phyloP scores from a whole-genome alignment of 2,113 vertebrate species.

The Mormyrus lacerda region DNA sequence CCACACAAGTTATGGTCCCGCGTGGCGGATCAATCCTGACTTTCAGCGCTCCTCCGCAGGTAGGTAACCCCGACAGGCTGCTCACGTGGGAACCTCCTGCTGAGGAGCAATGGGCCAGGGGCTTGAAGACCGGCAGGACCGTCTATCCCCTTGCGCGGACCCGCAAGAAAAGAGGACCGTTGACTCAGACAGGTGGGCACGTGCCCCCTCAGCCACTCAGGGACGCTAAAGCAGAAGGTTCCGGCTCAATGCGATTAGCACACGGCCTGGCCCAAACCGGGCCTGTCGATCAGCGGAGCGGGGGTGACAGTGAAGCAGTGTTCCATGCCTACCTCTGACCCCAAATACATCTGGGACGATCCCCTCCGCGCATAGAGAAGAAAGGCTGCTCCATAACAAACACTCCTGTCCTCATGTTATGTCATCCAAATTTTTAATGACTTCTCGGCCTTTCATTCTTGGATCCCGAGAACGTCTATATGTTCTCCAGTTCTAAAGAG shows the following conservation, averaged over 20 bases:
- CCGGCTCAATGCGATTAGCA: background rate
- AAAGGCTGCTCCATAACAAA: background rate
- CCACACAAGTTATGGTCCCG: background rate
- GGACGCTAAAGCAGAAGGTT: background rate
- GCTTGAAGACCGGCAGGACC: background rate
- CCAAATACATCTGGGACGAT: background rate
- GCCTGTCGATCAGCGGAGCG: background rate
- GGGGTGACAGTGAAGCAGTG: background rate
- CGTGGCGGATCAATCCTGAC: background rate
- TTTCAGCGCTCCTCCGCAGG: background rate
- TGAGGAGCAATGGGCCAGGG: background rate
- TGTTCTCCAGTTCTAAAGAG: background rate
- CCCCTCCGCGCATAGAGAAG: background rate
- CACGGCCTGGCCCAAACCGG: background rate
- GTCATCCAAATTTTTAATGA: background rate
- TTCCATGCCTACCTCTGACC: background rate
- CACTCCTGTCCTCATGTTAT: background rate
- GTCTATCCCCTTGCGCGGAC: background rate
- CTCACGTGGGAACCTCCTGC: background rate
- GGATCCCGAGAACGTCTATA: background rate
- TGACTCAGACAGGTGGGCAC: background rate
- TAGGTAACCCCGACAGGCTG: conserved; percentile 7
- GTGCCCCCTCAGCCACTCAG: background rate
- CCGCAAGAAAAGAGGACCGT: background rate
- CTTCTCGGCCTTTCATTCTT: background rate